phyloP scores from a whole-genome alignment of 1,140 invertebrate genomes.

The Drosophila prosaltans region DNA sequence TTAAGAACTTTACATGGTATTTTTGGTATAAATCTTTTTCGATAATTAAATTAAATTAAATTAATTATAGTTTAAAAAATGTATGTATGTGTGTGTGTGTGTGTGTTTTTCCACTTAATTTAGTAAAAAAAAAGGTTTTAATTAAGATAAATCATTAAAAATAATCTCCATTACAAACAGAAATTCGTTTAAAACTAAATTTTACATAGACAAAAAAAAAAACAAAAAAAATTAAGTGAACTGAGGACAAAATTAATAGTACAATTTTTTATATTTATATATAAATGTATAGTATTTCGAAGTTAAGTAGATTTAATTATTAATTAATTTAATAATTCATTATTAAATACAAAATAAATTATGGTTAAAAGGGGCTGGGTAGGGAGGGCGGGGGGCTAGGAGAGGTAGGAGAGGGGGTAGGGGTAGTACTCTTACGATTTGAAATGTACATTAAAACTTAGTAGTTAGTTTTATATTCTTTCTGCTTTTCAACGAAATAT shows the following conservation, averaged over 20 bases:
- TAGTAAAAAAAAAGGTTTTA: conserved; percentile 7
- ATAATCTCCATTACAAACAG: conserved; percentile 62
- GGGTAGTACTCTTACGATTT: conserved; percentile 10
- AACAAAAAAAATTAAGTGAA: conserved; percentile 58
- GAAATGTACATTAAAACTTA: conserved; percentile 20
- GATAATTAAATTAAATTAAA: conserved; percentile 70
- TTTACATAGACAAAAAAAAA: conserved; percentile 59
- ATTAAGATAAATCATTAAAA: conserved; percentile 41
- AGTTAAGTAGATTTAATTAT: conserved; percentile 32
- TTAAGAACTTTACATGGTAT: conserved; percentile 78
- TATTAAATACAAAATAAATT: conserved; percentile 22
- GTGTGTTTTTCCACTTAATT: conserved; percentile 59
- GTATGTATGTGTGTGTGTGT: conserved; percentile 37
- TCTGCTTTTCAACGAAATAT: conserved; percentile 9
- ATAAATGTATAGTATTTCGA: conserved; percentile 49
- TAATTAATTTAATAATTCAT: conserved; percentile 12
- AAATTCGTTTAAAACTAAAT: conserved; percentile 55
- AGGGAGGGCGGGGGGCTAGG: not conserved
- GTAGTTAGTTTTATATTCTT: conserved; percentile 8
- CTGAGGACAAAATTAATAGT: conserved; percentile 63
- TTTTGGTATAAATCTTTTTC: conserved; percentile 81
- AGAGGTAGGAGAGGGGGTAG: not conserved
- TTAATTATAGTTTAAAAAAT: conserved; percentile 38
- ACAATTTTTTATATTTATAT: not conserved
- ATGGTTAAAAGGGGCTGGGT: not conserved